Base-by-base conservation (phyloP, 2,113 vertebrate species). In the Ciconia maguari region DNA sequence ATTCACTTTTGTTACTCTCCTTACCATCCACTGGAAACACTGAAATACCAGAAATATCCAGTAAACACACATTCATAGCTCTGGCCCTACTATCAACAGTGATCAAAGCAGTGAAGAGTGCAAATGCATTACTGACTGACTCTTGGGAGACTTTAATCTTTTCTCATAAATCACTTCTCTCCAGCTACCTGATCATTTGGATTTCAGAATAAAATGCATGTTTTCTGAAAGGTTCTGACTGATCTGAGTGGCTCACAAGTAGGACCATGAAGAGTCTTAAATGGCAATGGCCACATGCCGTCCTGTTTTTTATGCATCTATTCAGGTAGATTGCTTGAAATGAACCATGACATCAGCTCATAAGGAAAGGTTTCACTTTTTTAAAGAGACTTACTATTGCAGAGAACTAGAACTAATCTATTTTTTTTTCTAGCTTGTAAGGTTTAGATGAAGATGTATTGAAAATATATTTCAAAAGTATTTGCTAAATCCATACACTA, bases 221-320 rank as follows among this genome's bases (percentile, higher is more conserved):
- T 86, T 91, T 94, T 93, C 77, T 72, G 70, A 89, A 92, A 76
- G 42, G 41, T 85, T 95, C 72, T 87, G 71, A 57, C 72, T 80
- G 79, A 78, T 48, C 62, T 9, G 52, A 89, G 44, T 49, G 61
- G 72, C 32, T 91, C 57, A 84, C 6, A 8, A 78, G 64, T 46
- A 77, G 70, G 46, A 68, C 48, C 4, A 13, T 11, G 21, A 94
- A 64, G 26, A 79, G 48, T 27, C 41, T 72, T 36, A 82, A 82
- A 78, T 32, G 36, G 57, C 55, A 87, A 83, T 8, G 34, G 44
- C 34, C 80, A 82, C 68, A 75, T 26, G 41, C 27, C 7, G 3
- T 41, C 65, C 72, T 79, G 57, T 3, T 13, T 30, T 87, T 49
- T 62, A 58, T 54, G 30, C 49, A 57, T 49, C 65, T 72, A 2